Percentiles rank a stretch among this genome's conserved stretches.
These are phyloP conservation scores for Onychostruthus taczanowskii DNA, from an alignment of 2,113 vertebrate genomes.

Conservation along the genomic window DNA sequence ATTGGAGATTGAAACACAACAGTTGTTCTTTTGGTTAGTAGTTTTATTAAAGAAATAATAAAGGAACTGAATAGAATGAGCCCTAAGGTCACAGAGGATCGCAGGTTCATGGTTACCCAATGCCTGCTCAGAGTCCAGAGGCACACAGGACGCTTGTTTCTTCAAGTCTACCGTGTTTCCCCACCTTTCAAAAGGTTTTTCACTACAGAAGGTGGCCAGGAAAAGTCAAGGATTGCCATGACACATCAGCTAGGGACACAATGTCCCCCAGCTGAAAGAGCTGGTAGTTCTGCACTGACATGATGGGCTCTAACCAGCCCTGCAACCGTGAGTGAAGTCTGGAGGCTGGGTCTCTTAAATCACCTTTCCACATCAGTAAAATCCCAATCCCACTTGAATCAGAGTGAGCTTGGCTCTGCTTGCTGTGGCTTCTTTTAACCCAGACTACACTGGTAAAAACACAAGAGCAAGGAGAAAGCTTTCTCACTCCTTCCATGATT, in stretches of 20 bases:
- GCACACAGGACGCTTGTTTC: not conserved
- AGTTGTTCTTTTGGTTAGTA: not conserved
- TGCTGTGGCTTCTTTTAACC: not conserved
- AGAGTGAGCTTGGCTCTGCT: not conserved
- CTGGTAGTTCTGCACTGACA: not conserved
- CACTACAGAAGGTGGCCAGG: not conserved
- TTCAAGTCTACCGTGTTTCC: fast-evolving
- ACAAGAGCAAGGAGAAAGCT: not conserved
- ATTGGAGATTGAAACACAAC: not conserved
- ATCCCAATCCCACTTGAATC: not conserved
- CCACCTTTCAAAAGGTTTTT: not conserved
- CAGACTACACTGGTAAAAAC: not conserved
- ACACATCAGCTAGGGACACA: not conserved
- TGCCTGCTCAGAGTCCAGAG: not conserved
- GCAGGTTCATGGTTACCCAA: not conserved
- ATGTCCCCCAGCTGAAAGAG: not conserved
- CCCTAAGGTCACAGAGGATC: not conserved
- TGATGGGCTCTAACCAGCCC: not conserved
- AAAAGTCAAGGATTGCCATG: not conserved
- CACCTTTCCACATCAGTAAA: not conserved
- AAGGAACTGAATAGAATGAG: not conserved
- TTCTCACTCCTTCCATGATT: not conserved
- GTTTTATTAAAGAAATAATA: not conserved
- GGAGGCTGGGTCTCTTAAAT: not conserved
- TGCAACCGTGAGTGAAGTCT: not conserved